Evolutionary conservation across 2,113 vertebrate species (phyloP).

Genomic region (Felis catus): F.catus_Fca126_mat1.0 CM031423.1:33725501-33726000

Average conservation of each 20-base stretch:
- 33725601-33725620: not conserved
- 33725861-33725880: not conserved
- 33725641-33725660: not conserved
- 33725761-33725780: not conserved
- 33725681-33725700: not conserved
- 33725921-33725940: not conserved
- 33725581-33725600: no score
- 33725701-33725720: not conserved
- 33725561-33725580: no score
- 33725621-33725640: not conserved
- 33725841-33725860: not conserved
- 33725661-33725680: not conserved
- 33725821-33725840: not conserved
- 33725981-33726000: not conserved
- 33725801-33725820: not conserved
- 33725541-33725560: no score
- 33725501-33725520: no score
- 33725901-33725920: not conserved
- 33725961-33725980: not conserved
- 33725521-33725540: no score
- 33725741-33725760: not conserved
- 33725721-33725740: not conserved
- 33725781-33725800: not conserved
- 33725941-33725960: not conserved
- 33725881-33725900: not conserved